phyloP scores from a whole-genome alignment of 2,888 invertebrate species.

The Anorthoa munda region DNA sequence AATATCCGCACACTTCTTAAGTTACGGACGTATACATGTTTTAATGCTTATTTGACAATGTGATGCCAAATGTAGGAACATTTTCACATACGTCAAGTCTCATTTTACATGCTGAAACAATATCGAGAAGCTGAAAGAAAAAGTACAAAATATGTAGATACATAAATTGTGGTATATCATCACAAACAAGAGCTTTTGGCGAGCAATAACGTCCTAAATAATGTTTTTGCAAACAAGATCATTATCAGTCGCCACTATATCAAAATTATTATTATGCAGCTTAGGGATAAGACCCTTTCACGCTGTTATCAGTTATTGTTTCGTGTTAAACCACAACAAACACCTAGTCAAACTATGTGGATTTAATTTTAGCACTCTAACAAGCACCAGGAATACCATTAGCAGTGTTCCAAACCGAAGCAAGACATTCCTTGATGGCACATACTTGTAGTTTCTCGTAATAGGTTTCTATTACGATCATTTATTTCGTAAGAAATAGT shows the following conservation, averaged over 20 bases:
- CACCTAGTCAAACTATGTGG: neutral
- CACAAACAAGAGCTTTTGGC: constrained; percentile 30
- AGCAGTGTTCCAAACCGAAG: constrained; percentile 19
- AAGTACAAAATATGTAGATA: constrained; percentile 1
- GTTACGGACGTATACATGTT: constrained; percentile 42
- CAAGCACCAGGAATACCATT: constrained; percentile 16
- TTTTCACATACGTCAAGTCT: constrained; percentile 20
- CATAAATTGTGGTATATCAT: constrained; percentile 15
- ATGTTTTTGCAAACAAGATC: constrained; percentile 39
- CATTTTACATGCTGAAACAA: constrained; percentile 31
- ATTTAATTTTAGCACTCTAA: constrained; percentile 24
- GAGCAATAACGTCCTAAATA: constrained; percentile 13
- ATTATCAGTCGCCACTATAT: constrained; percentile 33
- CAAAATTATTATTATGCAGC: constrained; percentile 17
- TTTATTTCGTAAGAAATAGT: constrained; percentile 34
- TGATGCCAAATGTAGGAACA: constrained; percentile 29
- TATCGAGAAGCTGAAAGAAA: constrained; percentile 2
- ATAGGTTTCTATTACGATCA: constrained; percentile 36
- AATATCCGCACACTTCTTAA: constrained; percentile 39
- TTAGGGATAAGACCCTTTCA: constrained; percentile 6
- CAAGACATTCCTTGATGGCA: constrained; percentile 19
- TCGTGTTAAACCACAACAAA: neutral
- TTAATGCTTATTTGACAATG: constrained; percentile 48
- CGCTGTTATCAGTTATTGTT: constrained; percentile 12
- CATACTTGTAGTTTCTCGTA: constrained; percentile 20